Percentiles rank a stretch among this genome's conserved stretches.
These are phyloP conservation scores for Fabriciana adippe DNA, from an alignment of 2,888 invertebrate genomes.

Conservation along the genomic window DNA sequence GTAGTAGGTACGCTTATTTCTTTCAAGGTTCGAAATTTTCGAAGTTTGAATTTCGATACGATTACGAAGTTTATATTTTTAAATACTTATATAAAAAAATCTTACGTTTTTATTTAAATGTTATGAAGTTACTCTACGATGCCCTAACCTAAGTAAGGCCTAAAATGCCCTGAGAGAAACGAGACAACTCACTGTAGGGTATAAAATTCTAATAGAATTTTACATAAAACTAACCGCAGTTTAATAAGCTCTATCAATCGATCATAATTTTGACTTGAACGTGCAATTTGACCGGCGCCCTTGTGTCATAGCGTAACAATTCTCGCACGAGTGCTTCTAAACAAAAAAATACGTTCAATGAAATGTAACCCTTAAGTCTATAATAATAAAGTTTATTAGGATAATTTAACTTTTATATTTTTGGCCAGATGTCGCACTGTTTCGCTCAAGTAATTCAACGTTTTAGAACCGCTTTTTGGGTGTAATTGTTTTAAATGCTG, in stretches of 20 bases:
- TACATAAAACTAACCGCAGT: background rate
- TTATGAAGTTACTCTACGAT: too few relatives aligned
- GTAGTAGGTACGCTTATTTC: too few relatives aligned
- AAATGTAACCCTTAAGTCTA: background rate
- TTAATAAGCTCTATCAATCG: conserved; percentile 24
- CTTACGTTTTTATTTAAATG: too few relatives aligned
- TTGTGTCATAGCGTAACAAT: conserved; percentile 49
- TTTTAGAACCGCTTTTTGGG: conserved; percentile 12
- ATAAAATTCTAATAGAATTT: background rate
- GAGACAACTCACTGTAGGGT: too few relatives aligned
- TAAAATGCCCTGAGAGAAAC: too few relatives aligned
- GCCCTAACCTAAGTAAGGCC: too few relatives aligned
- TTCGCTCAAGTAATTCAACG: conserved; percentile 24
- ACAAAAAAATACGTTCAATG: conserved; percentile 12
- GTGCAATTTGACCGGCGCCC: conserved; percentile 35
- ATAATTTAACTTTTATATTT: background rate
- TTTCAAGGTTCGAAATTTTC: too few relatives aligned
- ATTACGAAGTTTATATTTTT: too few relatives aligned
- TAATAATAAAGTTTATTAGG: background rate
- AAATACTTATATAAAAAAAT: too few relatives aligned
- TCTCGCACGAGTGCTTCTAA: conserved; percentile 46
- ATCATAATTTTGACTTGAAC: conserved; percentile 29
- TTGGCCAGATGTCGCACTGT: conserved; percentile 29
- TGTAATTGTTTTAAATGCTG: conserved; percentile 26
- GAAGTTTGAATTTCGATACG: too few relatives aligned